Evolutionary conservation across 2,888 invertebrate genomes (phyloP).

Genomic region (Drosophila paramelanica): DNA sequence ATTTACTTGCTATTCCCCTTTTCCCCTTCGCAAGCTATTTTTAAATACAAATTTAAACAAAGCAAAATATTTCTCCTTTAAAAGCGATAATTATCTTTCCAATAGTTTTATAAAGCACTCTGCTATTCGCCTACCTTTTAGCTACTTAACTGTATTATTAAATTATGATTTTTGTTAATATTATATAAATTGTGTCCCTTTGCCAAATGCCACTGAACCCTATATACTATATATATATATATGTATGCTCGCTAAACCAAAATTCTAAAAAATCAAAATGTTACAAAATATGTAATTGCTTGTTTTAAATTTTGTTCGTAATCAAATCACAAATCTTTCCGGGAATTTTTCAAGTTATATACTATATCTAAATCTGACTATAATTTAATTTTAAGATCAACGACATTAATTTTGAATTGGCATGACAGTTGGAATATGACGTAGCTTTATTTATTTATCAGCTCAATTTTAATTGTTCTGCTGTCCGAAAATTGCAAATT

Average conservation of each 20-base stretch:
- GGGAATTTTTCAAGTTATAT: background rate
- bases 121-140: constrained; percentile 24
- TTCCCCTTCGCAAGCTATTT: constrained; percentile 42
- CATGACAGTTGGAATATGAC: constrained; percentile 54
- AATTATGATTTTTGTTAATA: constrained; percentile 11
- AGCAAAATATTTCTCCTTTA: constrained; percentile 22
- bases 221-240: background rate
- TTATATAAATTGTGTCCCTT: constrained; percentile 10
- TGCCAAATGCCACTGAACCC: constrained; percentile 39
- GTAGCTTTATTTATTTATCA: constrained; percentile 52
- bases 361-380: constrained; percentile 22
- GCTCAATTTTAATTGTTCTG: constrained; percentile 25
- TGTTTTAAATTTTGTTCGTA: constrained; percentile 20
- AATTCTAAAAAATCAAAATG: constrained; percentile 2
- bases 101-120: constrained; percentile 41
- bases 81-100: constrained; percentile 13
- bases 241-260: constrained; percentile 1
- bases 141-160: constrained; percentile 12
- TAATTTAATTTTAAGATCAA: constrained; percentile 48
- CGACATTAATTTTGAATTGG: constrained; percentile 55
- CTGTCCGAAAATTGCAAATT: constrained; percentile 3
- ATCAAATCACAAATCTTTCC: background rate
- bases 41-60: constrained; percentile 7
- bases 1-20: constrained; percentile 29
- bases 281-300: constrained; percentile 23